Evolutionary conservation across 2,113 vertebrate genomes (phyloP).

Genomic region (Halichoerus grypus): DNA sequence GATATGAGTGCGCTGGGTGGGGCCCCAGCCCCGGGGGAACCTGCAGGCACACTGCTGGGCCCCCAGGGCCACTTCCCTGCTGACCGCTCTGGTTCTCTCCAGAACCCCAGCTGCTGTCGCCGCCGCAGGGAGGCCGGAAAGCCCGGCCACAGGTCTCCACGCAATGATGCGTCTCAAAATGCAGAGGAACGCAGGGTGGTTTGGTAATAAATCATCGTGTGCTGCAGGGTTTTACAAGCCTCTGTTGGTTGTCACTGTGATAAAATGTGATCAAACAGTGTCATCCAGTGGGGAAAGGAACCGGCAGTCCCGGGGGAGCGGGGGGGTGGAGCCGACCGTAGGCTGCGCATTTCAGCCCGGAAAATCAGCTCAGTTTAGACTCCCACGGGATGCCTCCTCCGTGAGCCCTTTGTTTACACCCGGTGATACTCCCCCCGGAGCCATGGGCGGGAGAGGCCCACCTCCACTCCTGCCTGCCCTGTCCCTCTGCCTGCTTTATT

Average conservation of each 20-base stretch:
- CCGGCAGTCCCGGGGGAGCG: neutral
- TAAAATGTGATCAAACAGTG: conserved; percentile 80
- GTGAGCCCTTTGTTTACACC: neutral
- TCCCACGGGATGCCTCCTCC: neutral
- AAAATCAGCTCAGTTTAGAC: fast-evolving
- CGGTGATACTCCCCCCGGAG: fast-evolving
- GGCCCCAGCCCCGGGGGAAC: neutral
- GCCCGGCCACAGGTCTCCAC: fast-evolving
- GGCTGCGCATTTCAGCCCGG: fast-evolving
- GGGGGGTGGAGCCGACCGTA: neutral
- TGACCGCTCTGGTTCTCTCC: fast-evolving
- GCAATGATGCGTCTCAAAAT: neutral
- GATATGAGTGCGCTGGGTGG: fast-evolving
- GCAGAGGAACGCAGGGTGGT: neutral
- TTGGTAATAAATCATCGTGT: conserved; percentile 55
- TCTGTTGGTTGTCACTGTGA: conserved; percentile 31
- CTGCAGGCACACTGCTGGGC: fast-evolving
- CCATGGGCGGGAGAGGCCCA: neutral
- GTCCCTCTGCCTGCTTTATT: neutral
- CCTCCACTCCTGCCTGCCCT: neutral
- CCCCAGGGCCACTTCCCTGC: fast-evolving
- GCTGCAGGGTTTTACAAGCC: conserved; percentile 5
- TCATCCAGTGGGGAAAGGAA: conserved; percentile 74
- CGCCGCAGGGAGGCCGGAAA: fast-evolving
- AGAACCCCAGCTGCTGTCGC: fast-evolving